phyloP scores from a whole-genome alignment of 2,888 invertebrate genomes.

The Xanthorhoe designata region DNA sequence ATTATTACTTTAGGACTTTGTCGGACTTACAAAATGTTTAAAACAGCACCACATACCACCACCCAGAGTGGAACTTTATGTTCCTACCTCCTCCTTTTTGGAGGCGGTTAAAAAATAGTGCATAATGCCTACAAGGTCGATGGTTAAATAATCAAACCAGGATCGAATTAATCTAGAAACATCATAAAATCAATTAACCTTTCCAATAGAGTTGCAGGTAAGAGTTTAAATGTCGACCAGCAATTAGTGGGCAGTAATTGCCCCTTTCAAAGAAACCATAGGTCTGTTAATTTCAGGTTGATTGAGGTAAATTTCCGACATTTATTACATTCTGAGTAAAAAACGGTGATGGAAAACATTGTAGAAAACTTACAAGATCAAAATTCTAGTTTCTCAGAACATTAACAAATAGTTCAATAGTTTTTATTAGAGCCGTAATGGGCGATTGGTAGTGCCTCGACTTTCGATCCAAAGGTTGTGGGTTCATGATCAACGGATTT shows the following conservation, averaged over 20 bases:
- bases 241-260: conserved; percentile 23
- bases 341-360: neutral
- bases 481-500: too few species aligned
- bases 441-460: too few species aligned
- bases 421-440: too few species aligned
- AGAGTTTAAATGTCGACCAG: conserved; percentile 13
- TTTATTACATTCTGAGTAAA: neutral
- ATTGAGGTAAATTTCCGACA: conserved; percentile 17
- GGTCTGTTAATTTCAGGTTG: conserved; percentile 2
- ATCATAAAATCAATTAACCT: conserved; percentile 11
- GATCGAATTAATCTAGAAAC: neutral
- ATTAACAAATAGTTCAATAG: too few species aligned
- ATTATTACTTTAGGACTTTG: neutral
- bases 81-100: too few species aligned
- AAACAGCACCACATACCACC: too few species aligned
- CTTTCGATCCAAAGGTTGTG: too few species aligned
- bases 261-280: conserved; percentile 24
- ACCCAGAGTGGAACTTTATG: too few species aligned
- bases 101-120: too few species aligned
- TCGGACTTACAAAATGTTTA: neutral
- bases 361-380: neutral
- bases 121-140: too few species aligned
- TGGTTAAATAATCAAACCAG: neutral
- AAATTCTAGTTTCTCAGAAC: neutral
- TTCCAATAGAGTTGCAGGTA: conserved; percentile 2